These are phyloP conservation scores for Rosalia funebris DNA, from an alignment of 2,888 invertebrate species.

Conservation along the genomic window DNA sequence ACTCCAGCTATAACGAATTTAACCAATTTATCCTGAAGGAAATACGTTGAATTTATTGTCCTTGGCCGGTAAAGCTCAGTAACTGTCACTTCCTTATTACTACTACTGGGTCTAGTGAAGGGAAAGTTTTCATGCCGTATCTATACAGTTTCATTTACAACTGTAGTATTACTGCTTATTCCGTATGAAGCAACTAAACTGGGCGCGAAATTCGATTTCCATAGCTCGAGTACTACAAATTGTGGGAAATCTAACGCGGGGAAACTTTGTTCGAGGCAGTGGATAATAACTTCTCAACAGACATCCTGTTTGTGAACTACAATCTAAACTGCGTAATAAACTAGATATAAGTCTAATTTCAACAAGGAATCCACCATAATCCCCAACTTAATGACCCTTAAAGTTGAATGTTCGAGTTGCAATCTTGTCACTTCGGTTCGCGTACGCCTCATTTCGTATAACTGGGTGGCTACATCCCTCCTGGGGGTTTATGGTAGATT, in stretches of 20 bases:
- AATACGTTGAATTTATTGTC: no score
- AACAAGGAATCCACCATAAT: neutral
- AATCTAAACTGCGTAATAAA: neutral
- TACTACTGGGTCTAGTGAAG: no score
- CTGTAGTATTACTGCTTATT: no score
- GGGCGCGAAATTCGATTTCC: neutral
- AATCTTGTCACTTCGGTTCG: neutral
- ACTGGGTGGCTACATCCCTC: no score
- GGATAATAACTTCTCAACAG: constrained; percentile 1
- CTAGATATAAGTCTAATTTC: constrained; percentile 6
- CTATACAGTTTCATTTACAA: no score
- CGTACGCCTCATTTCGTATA: neutral
- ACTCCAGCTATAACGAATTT: no score
- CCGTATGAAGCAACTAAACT: no score
- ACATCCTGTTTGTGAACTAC: constrained; percentile 2
- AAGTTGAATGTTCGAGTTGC: neutral
- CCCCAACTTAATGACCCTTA: neutral
- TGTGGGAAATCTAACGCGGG: neutral
- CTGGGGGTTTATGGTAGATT: no score
- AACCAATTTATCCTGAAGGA: no score
- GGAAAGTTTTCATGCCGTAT: no score
- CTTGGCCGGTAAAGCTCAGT: no score
- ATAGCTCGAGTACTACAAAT: neutral
- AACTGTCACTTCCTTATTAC: no score
- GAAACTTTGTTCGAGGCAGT: neutral